Base-by-base conservation (phyloP, 1,140 invertebrate genomes). In the Arctopsyche grandis region DNA sequence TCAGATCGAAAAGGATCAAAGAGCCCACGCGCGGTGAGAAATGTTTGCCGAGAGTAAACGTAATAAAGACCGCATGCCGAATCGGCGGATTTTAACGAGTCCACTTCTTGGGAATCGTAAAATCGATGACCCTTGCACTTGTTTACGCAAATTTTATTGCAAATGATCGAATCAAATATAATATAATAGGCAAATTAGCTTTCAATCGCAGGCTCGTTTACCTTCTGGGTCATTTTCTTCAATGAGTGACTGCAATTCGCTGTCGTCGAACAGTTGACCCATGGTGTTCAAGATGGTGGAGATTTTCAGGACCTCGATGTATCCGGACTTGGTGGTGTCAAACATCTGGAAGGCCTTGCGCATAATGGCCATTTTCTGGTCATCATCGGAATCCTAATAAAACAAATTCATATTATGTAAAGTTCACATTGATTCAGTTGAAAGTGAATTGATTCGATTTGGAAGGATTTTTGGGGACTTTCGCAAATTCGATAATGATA, bases 301-400 rank as follows among this genome's bases (percentile, higher is more conserved):
- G 85, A 97, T 95, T 85, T 97, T 96, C 56, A 94, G 87, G 0
- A 95, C 95, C 81, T 97, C 95, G 78, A 97, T 97, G 87, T 94
- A 95, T 10, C 96, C 96, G 60, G 93, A 92, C 87, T 97, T 97
- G 77, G 93, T 93, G 80, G 95, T 96, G 87, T 98, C 96, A 84
- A 97, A 97, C 96, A 97, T 97, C 87, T 96, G 94, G 90, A 98
- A 98, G 81, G 95, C 96, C 86, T 96, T 96, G 84, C 94, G 93
- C 90, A 97, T 94, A 86, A 96, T 93, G 84, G 93, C 93, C 90
- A 93, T 92, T 88, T 95, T 95, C 86, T 95, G 93, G 82, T 94
- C 93, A 86, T 95, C 93, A 86, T 93, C 92, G 78, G 86, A 83
- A 80, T 93, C 92, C 92, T 93, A 83, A 9, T 83, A 84, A 85